Conservation (phyloP, 2,888 invertebrate genomes). For the Steromphala cineraria region DNA sequence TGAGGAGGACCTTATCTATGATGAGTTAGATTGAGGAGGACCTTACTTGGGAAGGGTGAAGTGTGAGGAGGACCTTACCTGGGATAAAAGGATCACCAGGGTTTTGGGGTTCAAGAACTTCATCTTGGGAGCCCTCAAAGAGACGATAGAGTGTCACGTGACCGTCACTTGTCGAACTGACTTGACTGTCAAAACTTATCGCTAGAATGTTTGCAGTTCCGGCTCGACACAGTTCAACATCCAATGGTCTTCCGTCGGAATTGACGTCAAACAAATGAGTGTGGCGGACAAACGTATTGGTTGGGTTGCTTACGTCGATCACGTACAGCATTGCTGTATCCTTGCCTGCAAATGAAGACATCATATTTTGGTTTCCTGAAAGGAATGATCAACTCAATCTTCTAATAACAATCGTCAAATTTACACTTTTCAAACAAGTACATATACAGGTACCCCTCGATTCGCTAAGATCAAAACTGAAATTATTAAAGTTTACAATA, state of each 20-base stretch:
- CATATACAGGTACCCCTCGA: too few species aligned
- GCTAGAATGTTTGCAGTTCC: neutral
- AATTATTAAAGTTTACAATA: too few species aligned
- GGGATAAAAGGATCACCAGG: neutral
- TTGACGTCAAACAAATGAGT: neutral
- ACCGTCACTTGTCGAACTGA: neutral
- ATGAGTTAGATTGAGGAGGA: neutral
- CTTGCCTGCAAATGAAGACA: neutral
- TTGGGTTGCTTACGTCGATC: neutral
- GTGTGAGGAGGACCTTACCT: too few species aligned
- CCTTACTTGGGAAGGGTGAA: too few species aligned
- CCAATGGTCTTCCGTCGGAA: constrained; percentile 3
- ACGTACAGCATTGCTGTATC: constrained; percentile 1
- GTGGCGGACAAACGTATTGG: neutral
- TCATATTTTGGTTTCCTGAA: too few species aligned
- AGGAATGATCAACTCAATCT: too few species aligned
- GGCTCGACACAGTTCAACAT: constrained; percentile 16
- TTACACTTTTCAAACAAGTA: too few species aligned
- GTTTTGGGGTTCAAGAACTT: neutral
- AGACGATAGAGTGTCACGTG: neutral
- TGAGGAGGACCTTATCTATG: neutral
- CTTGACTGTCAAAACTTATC: neutral
- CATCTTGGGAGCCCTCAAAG: neutral
- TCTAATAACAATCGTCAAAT: too few species aligned
- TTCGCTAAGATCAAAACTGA: too few species aligned